Conservation (phyloP, 2,888 invertebrate genomes). For the Caenorhabditis afra region DNA sequence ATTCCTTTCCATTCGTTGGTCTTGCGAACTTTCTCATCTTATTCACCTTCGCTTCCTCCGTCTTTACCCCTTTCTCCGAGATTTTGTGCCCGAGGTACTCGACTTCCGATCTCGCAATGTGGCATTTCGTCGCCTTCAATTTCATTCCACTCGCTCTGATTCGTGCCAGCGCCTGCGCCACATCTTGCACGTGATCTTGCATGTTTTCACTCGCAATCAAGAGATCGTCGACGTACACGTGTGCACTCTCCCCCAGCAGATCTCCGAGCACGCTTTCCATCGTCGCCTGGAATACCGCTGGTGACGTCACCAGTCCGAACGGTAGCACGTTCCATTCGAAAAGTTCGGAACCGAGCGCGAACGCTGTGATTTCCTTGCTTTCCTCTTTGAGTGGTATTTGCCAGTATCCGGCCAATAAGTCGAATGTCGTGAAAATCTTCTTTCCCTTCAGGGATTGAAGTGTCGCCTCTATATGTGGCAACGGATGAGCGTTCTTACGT, state of each 20-base stretch:
- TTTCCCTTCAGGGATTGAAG: no score
- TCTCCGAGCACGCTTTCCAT: constrained; percentile 58
- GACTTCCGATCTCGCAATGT: constrained; percentile 1
- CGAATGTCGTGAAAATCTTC: constrained; percentile 62
- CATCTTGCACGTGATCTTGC: constrained; percentile 53
- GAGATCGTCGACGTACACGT: constrained; percentile 72
- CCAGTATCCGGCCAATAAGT: constrained; percentile 69
- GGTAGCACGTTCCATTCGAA: no score
- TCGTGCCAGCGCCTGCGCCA: constrained; percentile 44
- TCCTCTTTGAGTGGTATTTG: constrained; percentile 64
- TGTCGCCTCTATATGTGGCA: no score
- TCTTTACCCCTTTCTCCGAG: background rate
- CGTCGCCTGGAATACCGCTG: constrained; percentile 72
- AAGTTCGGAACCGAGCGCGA: constrained; percentile 68
- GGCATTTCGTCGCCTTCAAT: no score
- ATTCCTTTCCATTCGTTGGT: no score
- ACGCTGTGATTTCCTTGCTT: constrained; percentile 67
- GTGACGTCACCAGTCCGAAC: constrained; percentile 71
- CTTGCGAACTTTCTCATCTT: no score
- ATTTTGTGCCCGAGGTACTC: constrained; percentile 18
- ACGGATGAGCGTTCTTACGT: constrained; percentile 56
- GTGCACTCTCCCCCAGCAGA: no score
- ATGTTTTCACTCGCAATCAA: constrained; percentile 54
- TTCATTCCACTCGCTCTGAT: constrained; percentile 11
- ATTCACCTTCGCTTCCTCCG: no score